phyloP scores from a whole-genome alignment of 2,113 vertebrate species.

The Butorides virescens region DNA sequence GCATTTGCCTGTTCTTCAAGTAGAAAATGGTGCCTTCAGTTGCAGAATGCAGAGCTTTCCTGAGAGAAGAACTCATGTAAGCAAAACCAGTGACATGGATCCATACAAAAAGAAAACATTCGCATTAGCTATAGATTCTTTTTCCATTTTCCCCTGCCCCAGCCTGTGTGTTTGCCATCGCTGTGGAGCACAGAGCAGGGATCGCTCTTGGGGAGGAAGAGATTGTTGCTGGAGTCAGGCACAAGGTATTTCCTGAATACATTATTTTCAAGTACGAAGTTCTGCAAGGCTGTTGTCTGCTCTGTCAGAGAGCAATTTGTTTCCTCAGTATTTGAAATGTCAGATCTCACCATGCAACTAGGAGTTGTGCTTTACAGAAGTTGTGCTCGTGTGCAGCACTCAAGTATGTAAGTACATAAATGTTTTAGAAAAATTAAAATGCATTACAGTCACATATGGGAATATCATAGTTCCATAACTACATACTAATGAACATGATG shows the following conservation, averaged over 20 bases:
- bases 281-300: constrained; percentile 19
- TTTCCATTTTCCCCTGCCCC: neutral
- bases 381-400: neutral
- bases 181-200: neutral
- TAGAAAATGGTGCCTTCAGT: neutral
- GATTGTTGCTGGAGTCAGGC: constrained; percentile 22
- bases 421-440: neutral
- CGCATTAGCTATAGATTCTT: neutral
- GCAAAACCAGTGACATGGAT: neutral
- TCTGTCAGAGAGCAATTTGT: neutral
- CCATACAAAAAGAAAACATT: neutral
- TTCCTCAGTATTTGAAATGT: constrained; percentile 9
- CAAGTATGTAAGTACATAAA: neutral
- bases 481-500: neutral
- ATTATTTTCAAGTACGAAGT: constrained; percentile 36
- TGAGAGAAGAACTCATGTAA: neutral
- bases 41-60: neutral
- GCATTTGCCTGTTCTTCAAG: neutral
- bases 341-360: neutral
- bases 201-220: constrained; percentile 7
- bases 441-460: neutral
- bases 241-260: constrained; percentile 55
- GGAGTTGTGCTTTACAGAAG: neutral
- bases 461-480: neutral
- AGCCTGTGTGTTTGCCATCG: neutral